These are phyloP conservation scores for Taeniopygia guttata DNA, from an alignment of 2,797 vertebrate genomes.

Conservation along the genomic window DNA sequence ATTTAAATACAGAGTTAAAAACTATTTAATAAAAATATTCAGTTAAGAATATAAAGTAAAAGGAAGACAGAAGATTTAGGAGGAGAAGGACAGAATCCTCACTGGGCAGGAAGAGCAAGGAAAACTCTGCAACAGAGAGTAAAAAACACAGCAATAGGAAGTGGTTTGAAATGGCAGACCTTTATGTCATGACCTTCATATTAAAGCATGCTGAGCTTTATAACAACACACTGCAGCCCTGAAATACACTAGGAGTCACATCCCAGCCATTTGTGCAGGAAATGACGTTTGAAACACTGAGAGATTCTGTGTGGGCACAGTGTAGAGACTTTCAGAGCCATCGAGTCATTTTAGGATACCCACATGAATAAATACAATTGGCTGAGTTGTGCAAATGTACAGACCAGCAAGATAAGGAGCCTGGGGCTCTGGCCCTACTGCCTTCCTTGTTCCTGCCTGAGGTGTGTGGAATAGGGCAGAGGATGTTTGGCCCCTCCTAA, in stretches of 20 bases:
- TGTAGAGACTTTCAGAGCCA: background rate
- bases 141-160: constrained; percentile 34
- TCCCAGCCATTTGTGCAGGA: background rate
- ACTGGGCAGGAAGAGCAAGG: constrained; percentile 77
- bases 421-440: background rate
- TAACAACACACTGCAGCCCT: background rate
- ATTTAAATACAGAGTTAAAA: constrained; percentile 74
- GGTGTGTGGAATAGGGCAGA: background rate
- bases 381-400: background rate
- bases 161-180: constrained; percentile 68
- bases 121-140: constrained; percentile 89
- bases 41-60: constrained; percentile 55
- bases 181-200: background rate
- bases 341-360: background rate
- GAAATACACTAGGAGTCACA: background rate
- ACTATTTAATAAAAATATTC: constrained; percentile 62
- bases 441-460: background rate
- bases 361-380: background rate
- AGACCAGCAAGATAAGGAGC: background rate
- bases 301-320: background rate
- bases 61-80: constrained; percentile 64
- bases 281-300: background rate
- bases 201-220: constrained; percentile 43
- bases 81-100: constrained; percentile 82
- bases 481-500: background rate